Evolutionary conservation across 2,113 vertebrate genomes (phyloP), one percentile per base, ranked within the genome.

Genomic region (Psettodes erumei): DNA sequence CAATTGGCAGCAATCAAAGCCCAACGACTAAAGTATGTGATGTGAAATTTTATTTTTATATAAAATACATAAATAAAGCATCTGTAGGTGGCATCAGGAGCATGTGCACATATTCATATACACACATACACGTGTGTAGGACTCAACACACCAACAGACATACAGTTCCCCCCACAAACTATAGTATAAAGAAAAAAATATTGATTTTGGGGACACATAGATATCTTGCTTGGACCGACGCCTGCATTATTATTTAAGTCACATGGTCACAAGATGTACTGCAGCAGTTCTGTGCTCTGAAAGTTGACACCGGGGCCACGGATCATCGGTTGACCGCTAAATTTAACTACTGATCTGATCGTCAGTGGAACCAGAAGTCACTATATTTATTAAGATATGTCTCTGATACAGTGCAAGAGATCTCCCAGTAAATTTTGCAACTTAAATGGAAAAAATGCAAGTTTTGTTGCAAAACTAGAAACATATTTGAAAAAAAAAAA

Each of bases 11-110:
- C 4, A 61, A 19, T 18, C 21, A 47, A 35, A 16, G 10, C 19
- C 38, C 62, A 42, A 27, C 19, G 40, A 73, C 21, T 13, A n/a
- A n/a, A 40, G 21, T 37, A 18, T 42, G 43, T 58, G 18, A 63
- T 66, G 77, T 87, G 88, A 85, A 28, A 61, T 86, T 89, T 89
- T 83, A 88, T 86, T 90, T 86, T 88, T 70, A 87, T 92, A 91
- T 82, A 92, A 92, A 92, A 92, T 91, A 90, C 89, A 91, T 92
- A 90, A 92, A 92, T 91, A 91, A 88, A 92, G 90, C 91, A 90
- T 91, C 86, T 91, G 88, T 88, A 88, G 72, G 90, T 90, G 91
- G 81, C 65, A 75, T 82, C 76, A 71, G 79, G 59, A 88, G 84
- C 75, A 72, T 78, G 86, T 81, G 82, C 86, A 86, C 80, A 68